phyloP scores from a whole-genome alignment of 1,140 invertebrate genomes.

The Ephestia elutella region DNA sequence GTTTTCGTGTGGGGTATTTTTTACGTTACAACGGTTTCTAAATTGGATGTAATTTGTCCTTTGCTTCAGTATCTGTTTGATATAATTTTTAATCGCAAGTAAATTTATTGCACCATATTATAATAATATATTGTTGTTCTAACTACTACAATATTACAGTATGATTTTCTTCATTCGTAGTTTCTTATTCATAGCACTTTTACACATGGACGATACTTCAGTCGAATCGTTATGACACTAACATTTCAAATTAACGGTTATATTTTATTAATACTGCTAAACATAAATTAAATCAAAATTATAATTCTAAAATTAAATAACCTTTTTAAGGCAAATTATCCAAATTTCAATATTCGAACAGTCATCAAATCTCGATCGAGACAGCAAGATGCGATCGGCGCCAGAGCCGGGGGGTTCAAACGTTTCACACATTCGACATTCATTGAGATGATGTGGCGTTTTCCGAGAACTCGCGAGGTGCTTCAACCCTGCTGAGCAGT shows the following conservation, averaged over 20 bases:
- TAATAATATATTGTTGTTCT: no score
- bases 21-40: background rate
- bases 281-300: no score
- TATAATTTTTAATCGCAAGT: slow-evolving; percentile 21
- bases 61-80: slow-evolving; percentile 28
- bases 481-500: background rate
- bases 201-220: no score
- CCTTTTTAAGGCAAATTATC: background rate
- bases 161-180: no score
- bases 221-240: no score
- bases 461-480: slow-evolving; percentile 17
- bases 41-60: slow-evolving; percentile 15
- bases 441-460: slow-evolving; percentile 53
- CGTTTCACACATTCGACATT: slow-evolving; percentile 58
- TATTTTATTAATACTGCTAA: no score
- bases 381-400: slow-evolving; percentile 16
- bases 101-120: no score
- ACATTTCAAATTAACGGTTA: no score
- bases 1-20: slow-evolving; percentile 2
- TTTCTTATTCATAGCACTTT: no score
- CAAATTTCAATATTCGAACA: background rate
- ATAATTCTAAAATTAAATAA: no score
- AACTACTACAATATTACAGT: no score
- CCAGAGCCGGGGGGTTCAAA: slow-evolving; percentile 33
- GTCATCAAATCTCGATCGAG: background rate